Conservation (phyloP, 2,888 invertebrate species). For the Pemphredon lugubris region DNA sequence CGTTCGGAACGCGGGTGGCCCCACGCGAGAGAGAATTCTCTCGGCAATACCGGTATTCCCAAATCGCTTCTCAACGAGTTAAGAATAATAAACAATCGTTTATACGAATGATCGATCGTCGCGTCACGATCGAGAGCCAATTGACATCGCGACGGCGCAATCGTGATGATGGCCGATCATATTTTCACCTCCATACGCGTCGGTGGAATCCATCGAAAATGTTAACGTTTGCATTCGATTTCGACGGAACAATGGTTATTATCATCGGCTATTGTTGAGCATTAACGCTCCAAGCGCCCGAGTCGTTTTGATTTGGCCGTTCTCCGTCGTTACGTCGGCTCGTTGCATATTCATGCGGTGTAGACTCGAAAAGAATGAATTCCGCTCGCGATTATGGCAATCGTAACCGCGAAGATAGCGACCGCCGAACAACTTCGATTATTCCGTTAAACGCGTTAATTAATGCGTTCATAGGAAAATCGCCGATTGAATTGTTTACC, state of each 20-base stretch:
- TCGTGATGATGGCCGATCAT: no score
- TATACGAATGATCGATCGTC: conserved; percentile 3
- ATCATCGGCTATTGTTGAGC: conserved; percentile 6
- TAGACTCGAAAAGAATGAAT: conserved; percentile 17
- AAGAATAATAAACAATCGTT: conserved; percentile 13
- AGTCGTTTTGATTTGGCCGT: no score
- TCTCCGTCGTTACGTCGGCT: not conserved
- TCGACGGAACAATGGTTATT: conserved; percentile 14
- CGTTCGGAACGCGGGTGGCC: not conserved
- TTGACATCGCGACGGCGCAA: no score
- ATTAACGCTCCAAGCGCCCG: no score
- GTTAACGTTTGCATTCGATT: not conserved
- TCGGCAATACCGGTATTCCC: not conserved
- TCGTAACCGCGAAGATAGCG: conserved; percentile 12
- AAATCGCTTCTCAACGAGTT: not conserved
- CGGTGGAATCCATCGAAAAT: not conserved
- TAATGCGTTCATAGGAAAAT: not conserved
- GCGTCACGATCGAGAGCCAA: no score
- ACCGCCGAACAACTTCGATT: conserved; percentile 24
- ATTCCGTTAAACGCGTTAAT: conserved; percentile 2
- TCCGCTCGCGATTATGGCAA: conserved; percentile 2
- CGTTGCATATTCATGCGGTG: not conserved
- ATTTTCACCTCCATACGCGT: no score
- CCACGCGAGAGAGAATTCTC: not conserved
- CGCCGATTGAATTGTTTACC: not conserved